Base-by-base conservation (phyloP, 2,888 invertebrate species). In the Cactoblastis cactorum region DNA sequence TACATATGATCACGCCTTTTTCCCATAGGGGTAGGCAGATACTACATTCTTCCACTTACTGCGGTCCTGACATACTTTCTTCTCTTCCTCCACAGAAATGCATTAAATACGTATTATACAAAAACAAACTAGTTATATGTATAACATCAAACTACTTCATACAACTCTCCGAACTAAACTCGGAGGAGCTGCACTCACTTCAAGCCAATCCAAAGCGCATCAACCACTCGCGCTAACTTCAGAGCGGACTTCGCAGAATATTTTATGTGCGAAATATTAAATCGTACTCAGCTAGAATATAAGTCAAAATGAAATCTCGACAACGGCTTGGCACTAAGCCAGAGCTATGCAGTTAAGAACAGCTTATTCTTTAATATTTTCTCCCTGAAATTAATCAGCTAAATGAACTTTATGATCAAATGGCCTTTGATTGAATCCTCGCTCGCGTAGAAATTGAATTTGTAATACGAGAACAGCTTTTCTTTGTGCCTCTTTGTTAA, bases 291-390 rank as follows among this genome's bases (percentile, higher is more conserved):
- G 48, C 50, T 49, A 28, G 41, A 24, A 46, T 49, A 37, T 54
- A 54, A 56, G 52, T 56, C 53, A 53, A 45, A 46, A 38, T 45
- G 53, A 49, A 46, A 57, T 46, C 38, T 28, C 46, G 50, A 46
- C 46, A 53, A 52, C 53, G 46, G 51, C 24, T 45, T 58, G 58
- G 58, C 58, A 8, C 24, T 3, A 12, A 8, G 58, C 58, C 57
- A 59, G n/a, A n/a, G 46, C 45, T 49, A 51, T 54, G 55, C 57
- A 59, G 52, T 50, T 52, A 53, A 56, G 46, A 50, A 50, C 53
- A 50, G 53, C 49, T 56, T 58, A 56, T 55, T 56, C 58, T 58
- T 53, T 55, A 53, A 56, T 52, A 55, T 55, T 52, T 58, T 55
- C 53, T 53, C 53, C 52, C 50, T 50, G 48, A 53, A 49, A 52